Evolutionary conservation across 2,888 invertebrate genomes (phyloP), one percentile per base, ranked within the genome.

Genomic region (Pristionchus exspectatus): DNA sequence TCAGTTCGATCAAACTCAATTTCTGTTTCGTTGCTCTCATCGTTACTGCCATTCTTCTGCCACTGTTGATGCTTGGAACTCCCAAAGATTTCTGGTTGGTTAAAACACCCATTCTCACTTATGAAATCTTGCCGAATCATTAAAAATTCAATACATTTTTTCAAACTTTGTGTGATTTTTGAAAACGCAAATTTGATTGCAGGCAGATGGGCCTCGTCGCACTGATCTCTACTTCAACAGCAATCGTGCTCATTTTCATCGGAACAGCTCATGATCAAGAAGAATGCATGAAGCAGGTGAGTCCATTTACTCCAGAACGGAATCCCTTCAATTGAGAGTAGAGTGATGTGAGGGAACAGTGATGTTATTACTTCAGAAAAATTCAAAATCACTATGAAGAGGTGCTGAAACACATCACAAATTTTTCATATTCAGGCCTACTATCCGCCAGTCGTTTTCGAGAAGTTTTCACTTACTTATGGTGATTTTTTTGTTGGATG

Each of bases 391-490:
- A 3, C 16, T 30, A 14, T 27, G 3, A 27, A 66, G 0, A 24
- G 24, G 1, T 27, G 30, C 33, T 81, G 81, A 81, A 81, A 44
- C 81, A 44, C 21, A 81, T 18, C 21, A 2, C 18, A 9, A 38
- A 38, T 0, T 33, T 10, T 7, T 0, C 21, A 21, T 16, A 2
- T 86, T 38, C 85, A 86, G 85, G 85, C 95, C 0, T 95, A 94
- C 94, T 96, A 96, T 90, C 91, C 92, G 0, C 94, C 96, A 21
- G 96, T 96, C 93, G 96, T 96, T 0, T 96, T 97, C 94, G 95
- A 96, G 90, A 96, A 96, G 91, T 97, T 97, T 95, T 97, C 97
- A 95, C 95, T 97, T 50, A 96, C 97, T 0, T 96, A 97, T 93
- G 97, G 97, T 14, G 97, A 63, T 50, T 24, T n/a, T 69, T n/a